Percentiles rank a stretch among this genome's conserved stretches.
Conservation (phyloP, 2,113 vertebrate genomes). For the Urocolius indicus region DNA sequence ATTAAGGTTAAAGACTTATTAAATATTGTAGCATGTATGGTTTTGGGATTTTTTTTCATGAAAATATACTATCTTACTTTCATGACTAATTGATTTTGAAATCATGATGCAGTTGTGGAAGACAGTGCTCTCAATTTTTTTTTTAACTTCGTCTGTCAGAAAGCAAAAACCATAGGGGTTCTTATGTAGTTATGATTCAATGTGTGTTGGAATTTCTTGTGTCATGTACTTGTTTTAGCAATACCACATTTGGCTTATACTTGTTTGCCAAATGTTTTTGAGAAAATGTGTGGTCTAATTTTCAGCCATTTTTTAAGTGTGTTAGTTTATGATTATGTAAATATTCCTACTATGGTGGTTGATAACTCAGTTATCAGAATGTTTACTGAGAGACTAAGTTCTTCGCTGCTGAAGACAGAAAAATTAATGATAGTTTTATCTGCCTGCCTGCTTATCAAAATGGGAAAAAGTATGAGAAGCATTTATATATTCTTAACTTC, state of each 20-base stretch:
- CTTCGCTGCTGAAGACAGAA: background rate
- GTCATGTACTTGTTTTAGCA: background rate
- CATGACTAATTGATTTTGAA: background rate
- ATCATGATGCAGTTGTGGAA: background rate
- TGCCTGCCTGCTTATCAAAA: background rate
- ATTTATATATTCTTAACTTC: background rate
- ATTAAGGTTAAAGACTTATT: background rate
- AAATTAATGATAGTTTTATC: background rate
- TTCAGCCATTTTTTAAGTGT: background rate
- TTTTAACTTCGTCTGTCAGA: background rate
- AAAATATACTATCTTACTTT: background rate
- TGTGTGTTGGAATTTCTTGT: background rate
- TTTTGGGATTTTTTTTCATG: background rate
- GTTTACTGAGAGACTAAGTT: background rate
- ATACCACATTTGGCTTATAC: background rate
- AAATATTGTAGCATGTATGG: background rate
- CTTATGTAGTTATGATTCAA: fast-evolving
- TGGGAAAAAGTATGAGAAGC: background rate
- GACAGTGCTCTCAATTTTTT: background rate
- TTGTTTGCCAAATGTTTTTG: background rate
- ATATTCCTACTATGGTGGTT: background rate
- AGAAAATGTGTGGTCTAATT: background rate
- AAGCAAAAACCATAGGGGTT: background rate
- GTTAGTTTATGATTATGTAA: background rate
- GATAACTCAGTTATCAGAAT: background rate